Evolutionary conservation across 2,888 invertebrate genomes (phyloP), one percentile per base, ranked within the genome.

Genomic region (Allolobophora icterica): DNA sequence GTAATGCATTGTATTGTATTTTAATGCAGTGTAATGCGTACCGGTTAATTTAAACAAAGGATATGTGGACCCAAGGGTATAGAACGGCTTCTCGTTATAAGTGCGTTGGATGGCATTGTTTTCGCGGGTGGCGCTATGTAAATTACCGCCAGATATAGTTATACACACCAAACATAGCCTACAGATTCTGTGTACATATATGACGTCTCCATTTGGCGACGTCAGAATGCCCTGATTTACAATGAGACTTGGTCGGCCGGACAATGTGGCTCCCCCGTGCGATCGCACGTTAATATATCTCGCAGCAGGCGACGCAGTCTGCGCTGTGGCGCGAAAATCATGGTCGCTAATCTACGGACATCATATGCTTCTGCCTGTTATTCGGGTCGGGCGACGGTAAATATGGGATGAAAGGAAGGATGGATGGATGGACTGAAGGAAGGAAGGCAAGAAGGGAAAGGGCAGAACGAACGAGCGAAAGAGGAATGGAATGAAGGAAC

Each of bases 131-230:
- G n/a, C n/a, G 30, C 11, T 71, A 13, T 30, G n/a, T n/a, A 71
- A 71, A 71, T 71, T 71, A n/a, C 71, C 30, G 11, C 71, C 71
- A n/a, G 8, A 71, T 71, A 71, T 11, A 71, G 3, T 8, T n/a
- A 71, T n/a, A n/a, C 71, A n/a, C 71, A n/a, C 71, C 5, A 71
- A n/a, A 71, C 71, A 71, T 71, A n/a, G 71, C n/a, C n/a, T 71
- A 71, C 71, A n/a, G 30, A 71, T 71, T 21, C 11, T 71, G 71
- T 71, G 71, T 71, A 11, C 71, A 71, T 52, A 45, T 58, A 71
- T 71, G 71, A 71, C 71, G 71, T 71, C n/a, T n/a, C 71, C 71
- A 71, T 71, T 71, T 71, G 71, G 71, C 71, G 71, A n/a, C 71
- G n/a, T 71, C n/a, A 71, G 71, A 71, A 8, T 71, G n/a, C 30